Percentiles rank a stretch among this genome's conserved stretches.
Conservation (phyloP, 2,797 vertebrate genomes). For the Manis crassicaudata region DNA sequence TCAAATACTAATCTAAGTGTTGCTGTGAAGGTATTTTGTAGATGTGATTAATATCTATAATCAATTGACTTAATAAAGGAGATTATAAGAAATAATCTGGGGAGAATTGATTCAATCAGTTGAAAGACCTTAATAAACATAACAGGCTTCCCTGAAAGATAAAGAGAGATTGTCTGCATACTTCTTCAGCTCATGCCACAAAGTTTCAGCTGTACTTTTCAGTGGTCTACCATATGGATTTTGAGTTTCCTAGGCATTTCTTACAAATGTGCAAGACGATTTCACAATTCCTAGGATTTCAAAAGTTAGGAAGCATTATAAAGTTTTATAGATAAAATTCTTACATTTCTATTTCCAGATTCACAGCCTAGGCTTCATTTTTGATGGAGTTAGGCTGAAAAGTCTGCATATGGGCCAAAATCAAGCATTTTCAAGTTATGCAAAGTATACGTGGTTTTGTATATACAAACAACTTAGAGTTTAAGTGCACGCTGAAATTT, state of each 20-base stretch:
- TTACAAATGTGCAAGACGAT: neutral
- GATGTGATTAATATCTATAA: neutral
- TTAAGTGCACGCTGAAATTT: neutral
- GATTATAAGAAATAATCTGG: neutral
- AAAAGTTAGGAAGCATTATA: neutral
- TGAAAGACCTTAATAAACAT: neutral
- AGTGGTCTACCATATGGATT: neutral
- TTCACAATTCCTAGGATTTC: neutral
- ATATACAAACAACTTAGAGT: neutral
- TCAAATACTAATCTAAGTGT: neutral
- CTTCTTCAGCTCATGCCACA: neutral
- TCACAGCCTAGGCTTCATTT: neutral
- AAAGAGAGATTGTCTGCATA: neutral
- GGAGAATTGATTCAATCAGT: neutral
- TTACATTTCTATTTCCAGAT: neutral
- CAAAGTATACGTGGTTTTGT: neutral
- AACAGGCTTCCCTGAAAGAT: neutral
- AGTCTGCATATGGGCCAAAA: neutral
- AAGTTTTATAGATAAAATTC: neutral
- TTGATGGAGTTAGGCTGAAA: neutral
- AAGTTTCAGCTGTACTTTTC: neutral
- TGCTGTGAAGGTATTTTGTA: neutral
- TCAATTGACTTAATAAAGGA: neutral
- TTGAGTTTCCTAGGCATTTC: neutral
- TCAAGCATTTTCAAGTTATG: neutral